These are phyloP conservation scores for Typhlichthys eigenmanni DNA, from an alignment of 2,797 vertebrate species.

Conservation along the genomic window DNA sequence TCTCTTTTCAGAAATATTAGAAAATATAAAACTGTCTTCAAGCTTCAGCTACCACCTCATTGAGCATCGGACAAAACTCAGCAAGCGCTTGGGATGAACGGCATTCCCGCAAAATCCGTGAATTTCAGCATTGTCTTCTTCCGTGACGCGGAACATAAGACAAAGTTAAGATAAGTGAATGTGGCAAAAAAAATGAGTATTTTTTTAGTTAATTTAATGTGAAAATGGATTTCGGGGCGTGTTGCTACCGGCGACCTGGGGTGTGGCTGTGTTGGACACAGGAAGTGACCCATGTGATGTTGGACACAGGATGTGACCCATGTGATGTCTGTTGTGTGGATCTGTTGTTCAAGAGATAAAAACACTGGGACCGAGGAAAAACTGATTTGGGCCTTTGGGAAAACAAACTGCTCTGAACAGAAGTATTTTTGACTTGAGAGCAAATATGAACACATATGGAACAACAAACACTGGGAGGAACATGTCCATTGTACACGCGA, in stretches of 20 bases:
- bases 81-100: slow-evolving; percentile 42
- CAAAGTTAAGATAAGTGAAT: slow-evolving; percentile 81
- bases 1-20: not conserved
- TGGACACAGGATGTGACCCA: slow-evolving; percentile 40
- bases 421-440: slow-evolving; percentile 72
- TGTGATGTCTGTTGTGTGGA: slow-evolving; percentile 47
- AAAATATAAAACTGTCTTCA: slow-evolving; percentile 34
- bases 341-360: slow-evolving; percentile 66
- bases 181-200: slow-evolving; percentile 70
- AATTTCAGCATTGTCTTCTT: slow-evolving; percentile 63
- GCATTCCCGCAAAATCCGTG: slow-evolving; percentile 30
- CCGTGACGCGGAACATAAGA: slow-evolving; percentile 68
- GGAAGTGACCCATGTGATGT: slow-evolving; percentile 39
- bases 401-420: slow-evolving; percentile 59
- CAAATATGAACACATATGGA: slow-evolving; percentile 64
- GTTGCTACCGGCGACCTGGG: slow-evolving; percentile 31
- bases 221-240: slow-evolving; percentile 65
- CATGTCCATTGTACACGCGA: slow-evolving; percentile 62
- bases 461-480: slow-evolving; percentile 54
- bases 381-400: too few relatives aligned
- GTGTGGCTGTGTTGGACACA: slow-evolving; percentile 23
- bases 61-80: not conserved
- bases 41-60: not conserved
- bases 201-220: slow-evolving; percentile 74
- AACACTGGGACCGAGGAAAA: slow-evolving; percentile 32